A percentile compares a stretch with the other conserved stretches of the same genome.
Conservation (phyloP, 1,140 invertebrate species). For the Phymorhynchus buccinoides region DNA sequence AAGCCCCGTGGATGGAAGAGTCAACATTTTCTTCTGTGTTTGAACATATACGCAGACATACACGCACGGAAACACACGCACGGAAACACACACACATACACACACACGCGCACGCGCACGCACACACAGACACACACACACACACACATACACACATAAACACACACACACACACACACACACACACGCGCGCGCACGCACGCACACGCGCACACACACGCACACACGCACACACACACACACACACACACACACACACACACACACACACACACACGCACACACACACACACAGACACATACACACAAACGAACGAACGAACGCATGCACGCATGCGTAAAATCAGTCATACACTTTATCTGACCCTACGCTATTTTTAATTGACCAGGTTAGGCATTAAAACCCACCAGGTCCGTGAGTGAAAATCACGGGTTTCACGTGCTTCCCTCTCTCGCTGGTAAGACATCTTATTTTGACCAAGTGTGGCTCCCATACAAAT, state of each 20-base stretch:
- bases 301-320: neutral
- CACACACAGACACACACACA: neutral
- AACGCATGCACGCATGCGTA: neutral
- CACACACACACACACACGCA: neutral
- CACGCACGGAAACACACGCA: neutral
- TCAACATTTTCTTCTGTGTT: too few species aligned
- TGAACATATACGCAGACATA: neutral
- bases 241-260: neutral
- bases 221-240: neutral
- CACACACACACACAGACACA: neutral
- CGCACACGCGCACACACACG: neutral
- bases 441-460: too few species aligned
- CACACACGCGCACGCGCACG: neutral
- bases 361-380: too few species aligned
- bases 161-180: neutral
- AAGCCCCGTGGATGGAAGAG: too few species aligned
- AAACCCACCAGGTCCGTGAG: too few species aligned
- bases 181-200: neutral
- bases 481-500: too few species aligned
- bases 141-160: neutral
- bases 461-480: too few species aligned
- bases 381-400: too few species aligned
- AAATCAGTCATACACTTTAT: neutral
- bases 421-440: too few species aligned
- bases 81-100: neutral